phyloP scores from a whole-genome alignment of 2,888 invertebrate species.

The Coenonympha glycerion region DNA sequence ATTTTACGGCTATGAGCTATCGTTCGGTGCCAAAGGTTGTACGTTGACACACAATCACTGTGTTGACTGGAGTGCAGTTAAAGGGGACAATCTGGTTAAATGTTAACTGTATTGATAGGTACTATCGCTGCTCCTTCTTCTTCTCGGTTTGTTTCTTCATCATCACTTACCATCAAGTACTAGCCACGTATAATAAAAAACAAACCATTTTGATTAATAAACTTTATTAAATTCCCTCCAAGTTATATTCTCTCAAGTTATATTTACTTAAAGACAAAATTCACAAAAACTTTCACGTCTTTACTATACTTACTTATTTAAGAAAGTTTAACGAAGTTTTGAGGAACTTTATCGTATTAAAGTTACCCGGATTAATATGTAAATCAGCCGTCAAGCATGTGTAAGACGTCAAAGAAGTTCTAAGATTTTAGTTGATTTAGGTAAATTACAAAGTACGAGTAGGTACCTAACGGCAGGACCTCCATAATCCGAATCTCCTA shows the following conservation, averaged over 20 bases:
- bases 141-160: no score
- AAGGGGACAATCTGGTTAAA: no score
- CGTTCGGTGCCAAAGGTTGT: slow-evolving; percentile 30
- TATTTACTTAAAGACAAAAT: background rate
- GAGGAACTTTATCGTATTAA: slow-evolving; percentile 12
- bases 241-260: background rate
- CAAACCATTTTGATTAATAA: no score
- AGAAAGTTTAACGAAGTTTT: background rate
- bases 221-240: background rate
- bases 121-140: no score
- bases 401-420: slow-evolving; percentile 15
- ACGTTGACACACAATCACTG: slow-evolving; percentile 37
- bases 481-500: no score
- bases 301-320: no score
- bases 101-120: no score
- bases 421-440: no score
- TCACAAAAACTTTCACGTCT: slow-evolving; percentile 9
- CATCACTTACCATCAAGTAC: no score
- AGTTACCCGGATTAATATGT: slow-evolving; percentile 24
- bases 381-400: slow-evolving; percentile 20
- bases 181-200: no score
- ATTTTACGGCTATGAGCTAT: background rate
- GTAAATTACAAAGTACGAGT: background rate
- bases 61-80: no score
- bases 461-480: no score